Base-by-base conservation (phyloP, 30 jellyfish, hydroid and myxozoan genomes). In the Aurelia aurita region DNA sequence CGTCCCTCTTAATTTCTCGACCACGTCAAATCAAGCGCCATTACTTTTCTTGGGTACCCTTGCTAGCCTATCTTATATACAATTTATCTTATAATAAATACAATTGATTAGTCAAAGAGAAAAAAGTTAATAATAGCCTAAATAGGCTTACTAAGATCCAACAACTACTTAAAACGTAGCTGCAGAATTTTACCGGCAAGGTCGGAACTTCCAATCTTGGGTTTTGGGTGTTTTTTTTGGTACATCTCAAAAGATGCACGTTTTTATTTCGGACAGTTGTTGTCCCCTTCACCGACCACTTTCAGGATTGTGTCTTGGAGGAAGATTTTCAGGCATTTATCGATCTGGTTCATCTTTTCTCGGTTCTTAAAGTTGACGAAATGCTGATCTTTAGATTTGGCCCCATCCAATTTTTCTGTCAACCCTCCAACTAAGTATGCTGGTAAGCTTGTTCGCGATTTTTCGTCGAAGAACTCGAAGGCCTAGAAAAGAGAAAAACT, bases 141-240 rank as follows among this genome's bases (percentile, higher is more conserved):
- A 67, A 67, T 67, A 19, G 79, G 79, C 79, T 67, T 67, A 67
- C 79, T 67, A 11, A 11, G 3, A 29, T 67, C 59, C 44, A 13
- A 67, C 21, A 54, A 23, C 63, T 16, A 16, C 58, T 11, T 7
- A 5, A 43, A 34, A 61, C 20, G 73, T 16, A 22, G 31, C 46
- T 64, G 51, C 82, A 44, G 51, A 70, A 70, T 43, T n/a, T 34
- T 64, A 70, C 82, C 35, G 51, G 82, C 82, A 70, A 70, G 82
- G 43, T 0, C 13, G 35, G 66, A 49, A 70, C 82, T 34, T 34
- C 59, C 66, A 11, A 16, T 44, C 39, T 70, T 35, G 82, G 67
- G 12, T 35, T 70, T 70, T 18, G 46, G 12, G 18, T n/a, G 22
- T 62, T 31, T 35, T 69, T 31, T 35, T 69, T 16, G 69, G 11